These are phyloP conservation scores for Eulithis prunata DNA, from an alignment of 2,888 invertebrate species.

Conservation along the genomic window DNA sequence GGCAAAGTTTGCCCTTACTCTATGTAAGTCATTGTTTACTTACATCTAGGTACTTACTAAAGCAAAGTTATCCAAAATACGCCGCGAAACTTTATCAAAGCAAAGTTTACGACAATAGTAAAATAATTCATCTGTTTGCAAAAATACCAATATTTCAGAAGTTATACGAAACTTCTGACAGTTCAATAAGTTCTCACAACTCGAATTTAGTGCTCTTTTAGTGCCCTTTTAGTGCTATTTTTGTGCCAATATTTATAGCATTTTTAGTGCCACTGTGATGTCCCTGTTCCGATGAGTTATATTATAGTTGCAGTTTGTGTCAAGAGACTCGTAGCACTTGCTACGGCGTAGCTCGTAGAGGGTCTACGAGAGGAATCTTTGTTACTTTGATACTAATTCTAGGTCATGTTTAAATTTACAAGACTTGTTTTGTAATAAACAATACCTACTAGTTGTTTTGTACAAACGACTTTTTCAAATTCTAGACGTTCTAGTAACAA, in stretches of 20 bases:
- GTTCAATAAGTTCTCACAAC: conserved; percentile 18
- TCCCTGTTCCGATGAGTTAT: conserved; percentile 9
- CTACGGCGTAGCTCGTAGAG: conserved; percentile 14
- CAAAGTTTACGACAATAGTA: background rate
- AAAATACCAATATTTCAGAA: conserved; percentile 8
- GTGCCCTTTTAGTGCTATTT: conserved; percentile 16
- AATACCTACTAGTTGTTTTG: too few species aligned
- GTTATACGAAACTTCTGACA: conserved; percentile 20
- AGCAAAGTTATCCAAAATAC: background rate
- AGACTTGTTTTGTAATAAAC: too few species aligned
- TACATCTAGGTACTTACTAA: too few species aligned
- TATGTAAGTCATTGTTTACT: too few species aligned
- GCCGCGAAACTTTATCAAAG: background rate
- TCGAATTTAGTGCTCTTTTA: conserved; percentile 1
- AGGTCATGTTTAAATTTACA: too few species aligned
- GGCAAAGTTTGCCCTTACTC: too few species aligned
- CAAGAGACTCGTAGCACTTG: conserved; percentile 13
- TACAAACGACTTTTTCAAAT: too few species aligned
- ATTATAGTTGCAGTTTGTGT: conserved; percentile 8
- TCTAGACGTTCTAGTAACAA: too few species aligned
- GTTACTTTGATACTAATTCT: background rate
- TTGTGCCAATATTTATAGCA: conserved; percentile 11
- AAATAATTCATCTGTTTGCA: conserved; percentile 3
- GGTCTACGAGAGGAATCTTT: conserved; percentile 3
- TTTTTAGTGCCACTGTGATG: conserved; percentile 14